These are phyloP conservation scores for Entelurus aequoreus DNA, from an alignment of 2,113 vertebrate genomes.

Conservation along the genomic window DNA sequence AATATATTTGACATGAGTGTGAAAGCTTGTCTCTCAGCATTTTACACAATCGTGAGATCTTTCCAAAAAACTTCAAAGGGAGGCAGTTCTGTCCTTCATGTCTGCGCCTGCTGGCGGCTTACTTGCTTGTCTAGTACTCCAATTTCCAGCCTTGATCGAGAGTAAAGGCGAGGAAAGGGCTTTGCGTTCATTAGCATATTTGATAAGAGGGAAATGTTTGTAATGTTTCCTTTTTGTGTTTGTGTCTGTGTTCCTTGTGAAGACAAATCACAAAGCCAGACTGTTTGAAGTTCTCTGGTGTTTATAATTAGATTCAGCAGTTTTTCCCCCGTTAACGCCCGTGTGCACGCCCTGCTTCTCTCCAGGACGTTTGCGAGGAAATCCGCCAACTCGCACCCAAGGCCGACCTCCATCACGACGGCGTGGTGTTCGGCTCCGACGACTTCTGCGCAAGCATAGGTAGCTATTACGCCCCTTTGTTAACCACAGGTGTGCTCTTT, in stretches of 20 bases:
- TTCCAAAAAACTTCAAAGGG: conserved; percentile 1
- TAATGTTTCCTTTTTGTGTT: background rate
- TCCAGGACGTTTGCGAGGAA: conserved; percentile 88
- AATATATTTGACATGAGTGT: background rate
- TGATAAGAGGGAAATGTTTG: background rate
- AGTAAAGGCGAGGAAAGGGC: background rate
- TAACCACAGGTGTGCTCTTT: background rate
- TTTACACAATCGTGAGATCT: background rate
- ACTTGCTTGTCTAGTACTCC: background rate
- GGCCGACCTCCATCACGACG: conserved; percentile 85
- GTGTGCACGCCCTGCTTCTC: conserved; percentile 45
- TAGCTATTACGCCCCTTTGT: conserved; percentile 41
- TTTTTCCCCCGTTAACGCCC: background rate
- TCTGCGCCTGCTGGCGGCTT: background rate
- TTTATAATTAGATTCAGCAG: conserved; percentile 16
- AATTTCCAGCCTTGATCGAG: background rate
- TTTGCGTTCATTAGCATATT: conserved; percentile 15
- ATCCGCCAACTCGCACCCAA: conserved; percentile 68
- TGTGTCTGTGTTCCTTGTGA: conserved; percentile 1
- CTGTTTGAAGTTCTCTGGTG: conserved; percentile 6
- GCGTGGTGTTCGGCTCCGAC: conserved; percentile 93
- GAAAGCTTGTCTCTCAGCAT: background rate
- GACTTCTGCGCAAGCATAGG: conserved; percentile 99
- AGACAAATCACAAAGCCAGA: conserved; percentile 5
- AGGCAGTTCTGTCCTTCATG: background rate